Conservation (phyloP, 2,113 vertebrate genomes). For the Cheilinus undulatus region DNA sequence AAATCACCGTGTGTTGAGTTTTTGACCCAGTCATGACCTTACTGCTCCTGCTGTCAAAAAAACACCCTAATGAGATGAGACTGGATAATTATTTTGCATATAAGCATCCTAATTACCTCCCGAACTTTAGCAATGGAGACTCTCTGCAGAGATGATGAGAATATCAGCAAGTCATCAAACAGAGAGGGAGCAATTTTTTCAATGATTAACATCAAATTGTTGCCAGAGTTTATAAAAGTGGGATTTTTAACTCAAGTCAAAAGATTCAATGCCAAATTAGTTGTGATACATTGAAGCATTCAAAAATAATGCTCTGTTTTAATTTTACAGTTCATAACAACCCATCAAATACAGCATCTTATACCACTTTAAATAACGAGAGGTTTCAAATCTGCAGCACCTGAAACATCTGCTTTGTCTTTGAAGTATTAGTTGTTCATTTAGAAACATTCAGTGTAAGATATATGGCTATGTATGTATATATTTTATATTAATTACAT, state of each 20-base stretch:
- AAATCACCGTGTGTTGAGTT: background rate
- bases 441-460: no score
- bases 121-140: background rate
- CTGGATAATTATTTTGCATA: conserved; percentile 25
- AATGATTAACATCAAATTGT: background rate
- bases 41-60: conserved; percentile 14
- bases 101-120: conserved; percentile 6
- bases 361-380: no score
- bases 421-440: no score
- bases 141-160: background rate
- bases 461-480: no score
- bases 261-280: background rate
- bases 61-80: conserved; percentile 43
- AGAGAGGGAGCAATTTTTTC: background rate
- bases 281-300: background rate
- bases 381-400: no score
- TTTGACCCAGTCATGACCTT: conserved; percentile 7
- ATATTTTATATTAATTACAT: no score
- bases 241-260: background rate
- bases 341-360: no score
- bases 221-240: background rate
- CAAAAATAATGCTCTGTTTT: no score
- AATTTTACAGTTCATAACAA: no score
- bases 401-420: no score
- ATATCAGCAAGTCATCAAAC: background rate